Percentiles rank a stretch among this genome's conserved stretches.
Evolutionary conservation across 2,797 vertebrate genomes (phyloP).

Genomic region (Anomalospiza imberbis): DNA sequence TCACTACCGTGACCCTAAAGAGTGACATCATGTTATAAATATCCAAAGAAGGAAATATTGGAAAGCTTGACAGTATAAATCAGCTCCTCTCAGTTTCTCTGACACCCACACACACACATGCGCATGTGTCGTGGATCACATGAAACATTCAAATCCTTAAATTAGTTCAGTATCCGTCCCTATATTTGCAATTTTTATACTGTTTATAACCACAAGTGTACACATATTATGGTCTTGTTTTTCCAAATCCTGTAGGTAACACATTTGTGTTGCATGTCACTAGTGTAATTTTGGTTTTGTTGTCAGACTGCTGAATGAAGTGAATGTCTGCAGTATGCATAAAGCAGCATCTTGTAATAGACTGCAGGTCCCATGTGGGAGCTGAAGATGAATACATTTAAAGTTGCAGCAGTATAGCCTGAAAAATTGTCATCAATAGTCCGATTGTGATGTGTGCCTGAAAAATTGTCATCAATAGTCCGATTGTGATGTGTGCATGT

Average conservation of each 20-base stretch:
- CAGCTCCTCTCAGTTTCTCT: not conserved
- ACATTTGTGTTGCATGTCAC: slow-evolving; percentile 39
- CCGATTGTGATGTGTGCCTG: slow-evolving; percentile 48
- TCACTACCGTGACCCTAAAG: not conserved
- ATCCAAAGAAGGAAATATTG: not conserved
- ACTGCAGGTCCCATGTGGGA: slow-evolving; percentile 28
- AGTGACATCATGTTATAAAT: slow-evolving; percentile 5
- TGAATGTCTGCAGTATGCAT: not conserved
- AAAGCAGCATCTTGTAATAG: slow-evolving; percentile 31
- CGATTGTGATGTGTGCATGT: slow-evolving; percentile 37
- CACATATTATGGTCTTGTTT: slow-evolving; percentile 16
- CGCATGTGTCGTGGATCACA: not conserved
- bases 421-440: slow-evolving; percentile 59
- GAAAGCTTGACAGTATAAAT: not conserved
- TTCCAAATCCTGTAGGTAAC: slow-evolving; percentile 28
- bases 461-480: slow-evolving; percentile 60
- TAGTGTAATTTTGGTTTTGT: slow-evolving; percentile 50
- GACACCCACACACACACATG: not conserved
- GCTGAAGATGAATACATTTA: slow-evolving; percentile 41
- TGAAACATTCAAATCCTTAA: slow-evolving; percentile 7
- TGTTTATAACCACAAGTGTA: not conserved
- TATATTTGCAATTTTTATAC: not conserved
- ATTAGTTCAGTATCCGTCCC: not conserved
- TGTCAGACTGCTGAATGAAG: slow-evolving; percentile 44
- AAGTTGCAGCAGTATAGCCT: slow-evolving; percentile 35